A percentile compares a stretch with the other conserved stretches of the same genome.
Conservation (phyloP, 2,888 invertebrate species). For the Drosophila atripex region DNA sequence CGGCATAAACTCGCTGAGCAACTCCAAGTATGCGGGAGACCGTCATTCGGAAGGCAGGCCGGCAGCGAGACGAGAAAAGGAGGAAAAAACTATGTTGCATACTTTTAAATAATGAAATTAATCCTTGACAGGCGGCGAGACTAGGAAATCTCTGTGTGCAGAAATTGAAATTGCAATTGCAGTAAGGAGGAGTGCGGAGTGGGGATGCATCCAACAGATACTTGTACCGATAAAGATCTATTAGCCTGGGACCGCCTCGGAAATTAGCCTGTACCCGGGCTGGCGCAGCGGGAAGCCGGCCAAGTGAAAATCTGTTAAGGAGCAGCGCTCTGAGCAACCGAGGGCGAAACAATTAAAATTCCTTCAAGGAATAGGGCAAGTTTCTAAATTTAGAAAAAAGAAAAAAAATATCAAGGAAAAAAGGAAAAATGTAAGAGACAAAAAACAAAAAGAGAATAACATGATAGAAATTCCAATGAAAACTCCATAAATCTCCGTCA, state of each 20-base stretch:
- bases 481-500: conserved; percentile 51
- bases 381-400: conserved; percentile 37
- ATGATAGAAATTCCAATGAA: conserved; percentile 48
- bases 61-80: conserved; percentile 1
- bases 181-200: conserved; percentile 4
- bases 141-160: conserved; percentile 48
- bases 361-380: conserved; percentile 52
- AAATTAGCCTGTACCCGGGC: conserved; percentile 37
- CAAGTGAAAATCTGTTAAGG: conserved; percentile 29
- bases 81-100: conserved; percentile 39
- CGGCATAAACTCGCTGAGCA: conserved; percentile 74
- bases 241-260: conserved; percentile 43
- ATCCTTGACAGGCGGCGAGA: conserved; percentile 81
- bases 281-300: conserved; percentile 58
- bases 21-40: conserved; percentile 80
- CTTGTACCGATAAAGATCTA: conserved; percentile 68
- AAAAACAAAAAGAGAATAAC: conserved; percentile 23
- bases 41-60: conserved; percentile 24
- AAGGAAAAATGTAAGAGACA: conserved; percentile 28
- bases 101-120: conserved; percentile 82
- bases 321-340: conserved; percentile 9
- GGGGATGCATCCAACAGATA: conserved; percentile 8
- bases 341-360: conserved; percentile 71
- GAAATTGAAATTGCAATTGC: conserved; percentile 53
- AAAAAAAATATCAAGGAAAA: conserved; percentile 11